phyloP scores from a whole-genome alignment of 2,113 vertebrate genomes.

The Dipodomys stephensi region DNA sequence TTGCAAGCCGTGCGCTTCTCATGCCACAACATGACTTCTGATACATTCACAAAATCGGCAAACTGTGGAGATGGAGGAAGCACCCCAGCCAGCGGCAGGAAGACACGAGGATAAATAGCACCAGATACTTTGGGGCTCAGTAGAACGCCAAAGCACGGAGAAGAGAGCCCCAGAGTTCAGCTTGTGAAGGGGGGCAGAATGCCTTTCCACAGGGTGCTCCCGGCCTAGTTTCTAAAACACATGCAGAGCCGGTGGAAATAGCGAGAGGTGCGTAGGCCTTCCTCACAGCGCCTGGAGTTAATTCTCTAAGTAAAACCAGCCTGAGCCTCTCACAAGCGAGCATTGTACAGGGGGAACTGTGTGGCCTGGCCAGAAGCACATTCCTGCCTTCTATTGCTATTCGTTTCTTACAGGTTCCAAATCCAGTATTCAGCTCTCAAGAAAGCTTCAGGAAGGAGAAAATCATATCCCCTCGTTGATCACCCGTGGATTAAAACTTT shows the following conservation, averaged over 20 bases:
- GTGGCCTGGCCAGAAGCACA: no score
- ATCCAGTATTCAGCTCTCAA: constrained; percentile 75
- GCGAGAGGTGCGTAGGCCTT: neutral
- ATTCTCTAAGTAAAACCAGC: constrained; percentile 70
- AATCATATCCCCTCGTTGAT: constrained; percentile 73
- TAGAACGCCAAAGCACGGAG: constrained; percentile 18
- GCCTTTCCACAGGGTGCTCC: constrained; percentile 50
- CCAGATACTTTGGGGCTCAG: neutral
- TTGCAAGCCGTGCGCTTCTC: constrained; percentile 62
- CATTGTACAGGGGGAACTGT: neutral
- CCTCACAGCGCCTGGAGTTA: constrained; percentile 21
- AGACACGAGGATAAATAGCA: neutral
- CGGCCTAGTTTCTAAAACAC: constrained; percentile 52
- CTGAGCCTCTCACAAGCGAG: constrained; percentile 54
- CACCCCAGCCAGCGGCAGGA: constrained; percentile 18
- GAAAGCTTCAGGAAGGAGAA: constrained; percentile 49
- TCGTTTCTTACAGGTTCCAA: constrained; percentile 70
- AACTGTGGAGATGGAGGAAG: neutral
- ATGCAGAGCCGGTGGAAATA: neutral
- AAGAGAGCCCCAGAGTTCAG: constrained; percentile 41
- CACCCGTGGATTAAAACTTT: constrained; percentile 84
- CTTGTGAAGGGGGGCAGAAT: neutral
- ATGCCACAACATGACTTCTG: constrained; percentile 59
- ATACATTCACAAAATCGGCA: constrained; percentile 65
- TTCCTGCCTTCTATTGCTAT: constrained; percentile 57